Percentiles rank a stretch among this genome's conserved stretches.
These are phyloP conservation scores for Conchocele bisecta DNA, from an alignment of 2,888 invertebrate genomes.

Conservation along the genomic window DNA sequence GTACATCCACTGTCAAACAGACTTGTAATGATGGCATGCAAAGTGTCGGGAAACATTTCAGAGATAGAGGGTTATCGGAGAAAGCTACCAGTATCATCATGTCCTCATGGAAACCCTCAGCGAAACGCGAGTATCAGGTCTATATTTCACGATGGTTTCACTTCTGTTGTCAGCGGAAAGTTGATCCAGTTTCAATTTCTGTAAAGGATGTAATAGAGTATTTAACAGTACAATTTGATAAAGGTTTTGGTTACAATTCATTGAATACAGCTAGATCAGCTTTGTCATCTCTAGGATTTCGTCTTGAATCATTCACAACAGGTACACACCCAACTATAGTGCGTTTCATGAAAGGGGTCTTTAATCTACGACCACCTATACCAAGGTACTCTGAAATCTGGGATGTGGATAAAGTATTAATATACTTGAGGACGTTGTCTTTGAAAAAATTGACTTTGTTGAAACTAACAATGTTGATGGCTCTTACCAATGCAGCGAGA, in stretches of 20 bases:
- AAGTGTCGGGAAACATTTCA: neutral
- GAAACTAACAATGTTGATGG: constrained; percentile 38
- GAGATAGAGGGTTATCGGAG: constrained; percentile 1
- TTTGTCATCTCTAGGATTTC: constrained; percentile 11
- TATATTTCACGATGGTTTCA: constrained; percentile 39
- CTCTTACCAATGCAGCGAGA: constrained; percentile 24
- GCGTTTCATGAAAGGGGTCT: constrained; percentile 42
- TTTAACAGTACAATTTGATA: constrained; percentile 12
- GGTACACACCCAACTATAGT: constrained; percentile 20
- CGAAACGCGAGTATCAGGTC: constrained; percentile 34
- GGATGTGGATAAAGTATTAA: constrained; percentile 16
- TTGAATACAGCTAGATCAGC: constrained; percentile 28
- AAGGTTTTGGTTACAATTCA: constrained; percentile 28
- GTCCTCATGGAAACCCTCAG: constrained; percentile 38
- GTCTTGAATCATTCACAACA: neutral
- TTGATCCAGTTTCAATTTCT: constrained; percentile 19
- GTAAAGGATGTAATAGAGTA: constrained; percentile 35
- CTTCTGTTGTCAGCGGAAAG: constrained; percentile 30
- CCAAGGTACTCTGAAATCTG: constrained; percentile 10
- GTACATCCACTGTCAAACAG: constrained; percentile 13
- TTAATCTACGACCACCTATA: constrained; percentile 17
- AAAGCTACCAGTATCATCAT: constrained; percentile 26
- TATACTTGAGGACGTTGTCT: constrained; percentile 15
- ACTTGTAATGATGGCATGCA: constrained; percentile 10
- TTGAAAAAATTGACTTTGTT: constrained; percentile 38